Conservation (phyloP, 2,888 invertebrate genomes). For the Xylocampa areola region DNA sequence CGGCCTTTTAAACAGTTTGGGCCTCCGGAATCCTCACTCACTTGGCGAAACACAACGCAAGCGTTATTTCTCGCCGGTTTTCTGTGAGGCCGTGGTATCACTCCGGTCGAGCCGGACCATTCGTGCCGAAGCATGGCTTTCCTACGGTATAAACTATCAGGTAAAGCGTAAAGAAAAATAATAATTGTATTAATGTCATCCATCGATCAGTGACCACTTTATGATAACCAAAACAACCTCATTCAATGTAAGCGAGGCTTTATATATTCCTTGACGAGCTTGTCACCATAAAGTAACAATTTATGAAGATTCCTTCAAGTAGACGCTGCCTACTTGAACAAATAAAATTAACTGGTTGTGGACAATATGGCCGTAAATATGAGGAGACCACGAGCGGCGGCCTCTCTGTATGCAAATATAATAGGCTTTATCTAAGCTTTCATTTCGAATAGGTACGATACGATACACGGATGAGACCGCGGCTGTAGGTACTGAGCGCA, state of each 20-base stretch:
- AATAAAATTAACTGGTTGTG: slow-evolving; percentile 66
- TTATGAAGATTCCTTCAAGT: slow-evolving; percentile 42
- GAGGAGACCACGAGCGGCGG: slow-evolving; percentile 64
- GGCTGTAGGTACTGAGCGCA: slow-evolving; percentile 60
- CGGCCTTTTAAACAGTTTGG: too few species aligned
- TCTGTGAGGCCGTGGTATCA: too few species aligned
- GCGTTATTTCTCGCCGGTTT: too few species aligned
- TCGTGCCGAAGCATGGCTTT: too few species aligned
- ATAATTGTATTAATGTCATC: too few species aligned
- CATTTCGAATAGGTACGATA: slow-evolving; percentile 56
- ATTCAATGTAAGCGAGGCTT: background rate
- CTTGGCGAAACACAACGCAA: too few species aligned
- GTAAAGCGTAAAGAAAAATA: too few species aligned
- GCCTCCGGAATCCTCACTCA: too few species aligned
- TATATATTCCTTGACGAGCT: slow-evolving; percentile 9
- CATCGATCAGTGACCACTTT: background rate
- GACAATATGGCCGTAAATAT: slow-evolving; percentile 75
- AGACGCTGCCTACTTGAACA: slow-evolving; percentile 46
- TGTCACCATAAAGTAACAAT: slow-evolving; percentile 32
- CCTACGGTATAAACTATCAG: too few species aligned
- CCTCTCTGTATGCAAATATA: slow-evolving; percentile 84
- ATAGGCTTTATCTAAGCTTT: slow-evolving; percentile 77
- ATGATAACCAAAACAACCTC: background rate
- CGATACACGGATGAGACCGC: slow-evolving; percentile 51
- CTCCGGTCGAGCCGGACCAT: too few species aligned